Base-by-base conservation (phyloP, 2,113 vertebrate genomes). In the Myotis lucifugus region DNA sequence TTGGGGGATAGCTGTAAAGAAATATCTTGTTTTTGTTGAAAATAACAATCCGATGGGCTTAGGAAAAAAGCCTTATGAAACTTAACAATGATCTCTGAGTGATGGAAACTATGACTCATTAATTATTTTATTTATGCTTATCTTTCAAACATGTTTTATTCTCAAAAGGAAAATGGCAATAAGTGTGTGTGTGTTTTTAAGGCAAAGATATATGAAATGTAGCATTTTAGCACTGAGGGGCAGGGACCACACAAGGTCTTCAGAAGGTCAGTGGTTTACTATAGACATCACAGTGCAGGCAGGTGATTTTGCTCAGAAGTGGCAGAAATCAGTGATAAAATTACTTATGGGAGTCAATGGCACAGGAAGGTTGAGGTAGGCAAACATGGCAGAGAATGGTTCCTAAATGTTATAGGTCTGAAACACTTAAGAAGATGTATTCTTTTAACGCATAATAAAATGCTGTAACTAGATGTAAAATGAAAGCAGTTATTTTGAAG, bases 401-500 rank as follows among this genome's bases (percentile, higher is more conserved):
- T 95, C 86, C 69, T 61, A 78, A 96, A 83, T 94, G 54, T 46
- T 87, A 59, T 5, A 91, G 78, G 32, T 91, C 59, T 94, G 91
- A 76, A 96, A 83, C 34, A 32, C 19, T 90, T 81, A 84, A 64
- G 78, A 92, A 64, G 69, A 92, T 10, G 6, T 67, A 77, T 77
- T 93, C 50, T 74, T 90, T 85, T 92, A 89, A 96, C 32, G 85
- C 85, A 73, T 42, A 82, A 87, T 48, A 78, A 90, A 50, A 54
- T 50, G 72, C 70, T 69, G 50, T 54, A 59, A n/a, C 34, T 25
- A 76, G 42, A 90, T 66, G 32, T 76, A 94, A 88, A 90, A 93
- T 90, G 54, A 94, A 95, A 94, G 52, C 59, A 81, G 81, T 90
- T 91, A 85, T 83, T 96, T 69, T 95, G 87, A 96, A 96, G 72